A percentile compares a stretch with the other conserved stretches of the same genome.
These are phyloP conservation scores for Gryon sp. DNA, from an alignment of 1,140 invertebrate genomes.

Conservation along the genomic window DNA sequence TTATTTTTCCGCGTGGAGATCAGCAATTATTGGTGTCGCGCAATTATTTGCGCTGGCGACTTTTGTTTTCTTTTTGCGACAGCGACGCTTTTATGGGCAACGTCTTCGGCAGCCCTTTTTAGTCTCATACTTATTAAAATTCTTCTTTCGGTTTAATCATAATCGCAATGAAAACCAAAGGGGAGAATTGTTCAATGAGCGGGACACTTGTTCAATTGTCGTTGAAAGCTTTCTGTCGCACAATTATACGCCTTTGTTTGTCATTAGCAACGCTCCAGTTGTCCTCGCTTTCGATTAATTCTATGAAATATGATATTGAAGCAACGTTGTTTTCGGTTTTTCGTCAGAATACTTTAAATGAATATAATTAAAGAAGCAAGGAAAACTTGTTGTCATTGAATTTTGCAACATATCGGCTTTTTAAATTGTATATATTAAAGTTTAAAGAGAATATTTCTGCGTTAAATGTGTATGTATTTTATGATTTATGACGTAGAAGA, in stretches of 20 bases:
- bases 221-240: not conserved
- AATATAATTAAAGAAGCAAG: too few relatives aligned
- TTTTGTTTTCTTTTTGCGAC: slow-evolving; percentile 20
- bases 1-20: slow-evolving; percentile 31
- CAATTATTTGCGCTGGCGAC: slow-evolving; percentile 40
- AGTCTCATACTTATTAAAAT: slow-evolving; percentile 28
- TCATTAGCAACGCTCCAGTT: not conserved
- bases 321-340: too few relatives aligned
- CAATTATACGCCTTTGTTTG: slow-evolving; percentile 4
- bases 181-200: not conserved
- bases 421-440: too few relatives aligned
- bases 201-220: slow-evolving; percentile 27
- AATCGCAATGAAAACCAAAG: slow-evolving; percentile 20
- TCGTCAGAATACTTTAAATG: too few relatives aligned
- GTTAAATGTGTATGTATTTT: too few relatives aligned
- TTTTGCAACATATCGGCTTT: too few relatives aligned
- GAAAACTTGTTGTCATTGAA: too few relatives aligned
- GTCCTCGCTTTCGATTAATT: slow-evolving; percentile 6
- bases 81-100: not conserved
- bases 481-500: too few relatives aligned
- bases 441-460: too few relatives aligned
- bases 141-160: slow-evolving; percentile 12
- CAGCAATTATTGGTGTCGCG: slow-evolving; percentile 33
- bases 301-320: slow-evolving; percentile 1
- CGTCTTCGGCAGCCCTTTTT: slow-evolving; percentile 3